Evolutionary conservation across 2,888 invertebrate genomes (phyloP).

Genomic region (Diarsia dahlii): DNA sequence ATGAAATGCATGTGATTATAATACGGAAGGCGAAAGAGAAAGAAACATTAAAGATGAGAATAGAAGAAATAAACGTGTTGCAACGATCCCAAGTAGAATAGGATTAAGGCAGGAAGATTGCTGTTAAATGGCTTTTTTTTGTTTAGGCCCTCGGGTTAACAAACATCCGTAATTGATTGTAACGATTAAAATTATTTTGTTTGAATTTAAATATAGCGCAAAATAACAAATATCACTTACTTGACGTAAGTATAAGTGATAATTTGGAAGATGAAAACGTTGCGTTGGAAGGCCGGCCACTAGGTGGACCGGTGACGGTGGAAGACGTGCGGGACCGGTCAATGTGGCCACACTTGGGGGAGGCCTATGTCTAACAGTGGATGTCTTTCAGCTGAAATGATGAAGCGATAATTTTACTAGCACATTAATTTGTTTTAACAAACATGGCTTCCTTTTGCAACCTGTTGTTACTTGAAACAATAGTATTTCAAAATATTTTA

Average conservation of each 20-base stretch:
- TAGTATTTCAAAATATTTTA: constrained; percentile 41
- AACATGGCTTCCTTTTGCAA: constrained; percentile 19
- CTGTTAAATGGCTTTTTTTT: too few relatives aligned
- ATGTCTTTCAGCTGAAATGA: too few relatives aligned
- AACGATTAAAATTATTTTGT: background rate
- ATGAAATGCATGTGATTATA: too few relatives aligned
- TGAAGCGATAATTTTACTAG: too few relatives aligned
- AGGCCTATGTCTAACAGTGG: too few relatives aligned
- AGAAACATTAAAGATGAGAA: background rate
- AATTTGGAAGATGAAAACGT: too few relatives aligned
- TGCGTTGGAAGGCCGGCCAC: background rate
- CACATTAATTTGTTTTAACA: background rate
- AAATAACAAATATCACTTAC: too few relatives aligned
- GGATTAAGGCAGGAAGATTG: background rate
- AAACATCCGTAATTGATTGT: background rate
- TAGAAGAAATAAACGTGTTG: background rate
- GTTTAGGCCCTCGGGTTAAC: background rate
- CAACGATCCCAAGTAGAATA: background rate
- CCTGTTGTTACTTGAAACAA: constrained; percentile 16
- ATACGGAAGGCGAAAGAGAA: background rate
- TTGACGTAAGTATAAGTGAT: too few relatives aligned
- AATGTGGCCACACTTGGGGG: too few relatives aligned
- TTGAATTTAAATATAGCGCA: too few relatives aligned
- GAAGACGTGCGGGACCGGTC: too few relatives aligned
- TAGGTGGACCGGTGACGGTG: too few relatives aligned